phyloP scores from a whole-genome alignment of 2,113 vertebrate genomes.

The Rhinolophus ferrumequinum region DNA sequence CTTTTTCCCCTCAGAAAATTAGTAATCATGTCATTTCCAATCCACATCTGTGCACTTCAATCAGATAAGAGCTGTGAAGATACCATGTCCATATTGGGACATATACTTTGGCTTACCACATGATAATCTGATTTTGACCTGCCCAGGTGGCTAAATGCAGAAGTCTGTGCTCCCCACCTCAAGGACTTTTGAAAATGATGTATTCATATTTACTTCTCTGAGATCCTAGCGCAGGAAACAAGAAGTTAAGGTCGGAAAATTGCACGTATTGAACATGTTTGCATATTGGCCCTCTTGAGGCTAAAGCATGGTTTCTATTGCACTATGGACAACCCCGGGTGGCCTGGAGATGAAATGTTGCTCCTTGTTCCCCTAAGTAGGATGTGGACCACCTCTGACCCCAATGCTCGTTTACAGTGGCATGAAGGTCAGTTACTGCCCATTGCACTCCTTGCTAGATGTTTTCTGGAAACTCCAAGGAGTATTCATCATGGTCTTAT shows the following conservation, averaged over 20 bases:
- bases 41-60: conserved; percentile 17
- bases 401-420: neutral
- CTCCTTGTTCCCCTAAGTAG: neutral
- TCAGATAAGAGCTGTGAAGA: conserved; percentile 51
- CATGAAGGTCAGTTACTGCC: neutral
- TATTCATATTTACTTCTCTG: neutral
- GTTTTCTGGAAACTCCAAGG: neutral
- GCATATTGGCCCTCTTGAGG: neutral
- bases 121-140: neutral
- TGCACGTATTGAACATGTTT: rapidly evolving
- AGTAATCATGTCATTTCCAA: conserved; percentile 56
- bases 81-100: conserved; percentile 12
- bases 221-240: neutral
- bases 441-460: neutral
- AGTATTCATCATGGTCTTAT: neutral
- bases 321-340: neutral
- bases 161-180: neutral
- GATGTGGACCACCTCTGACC: too few relatives aligned
- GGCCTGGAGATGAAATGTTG: neutral
- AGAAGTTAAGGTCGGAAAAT: neutral
- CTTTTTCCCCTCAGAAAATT: conserved; percentile 58
- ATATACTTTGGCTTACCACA: neutral
- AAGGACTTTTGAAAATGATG: neutral
- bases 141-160: neutral
- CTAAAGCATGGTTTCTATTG: neutral